Evolutionary conservation across 2,888 invertebrate species (phyloP).

Genomic region (Baronia brevicornis): DNA sequence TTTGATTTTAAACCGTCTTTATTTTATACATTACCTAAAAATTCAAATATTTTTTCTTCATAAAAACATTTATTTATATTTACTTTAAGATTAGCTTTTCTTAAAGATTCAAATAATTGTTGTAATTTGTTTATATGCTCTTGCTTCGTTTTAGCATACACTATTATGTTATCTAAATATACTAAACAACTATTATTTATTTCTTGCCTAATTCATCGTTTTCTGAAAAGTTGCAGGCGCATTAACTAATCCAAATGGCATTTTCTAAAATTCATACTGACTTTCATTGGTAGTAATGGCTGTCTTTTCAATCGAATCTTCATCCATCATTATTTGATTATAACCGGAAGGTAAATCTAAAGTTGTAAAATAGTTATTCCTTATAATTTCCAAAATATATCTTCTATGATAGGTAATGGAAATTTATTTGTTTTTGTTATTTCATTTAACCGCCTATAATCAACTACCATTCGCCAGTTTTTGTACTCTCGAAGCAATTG

Average conservation of each 20-base stretch:
- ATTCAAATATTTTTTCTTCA: too few relatives aligned
- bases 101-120: too few relatives aligned
- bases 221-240: constrained; percentile 39
- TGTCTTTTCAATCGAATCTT: constrained; percentile 30
- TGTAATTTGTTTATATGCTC: too few relatives aligned
- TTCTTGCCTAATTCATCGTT: constrained; percentile 26
- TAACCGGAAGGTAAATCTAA: constrained; percentile 21
- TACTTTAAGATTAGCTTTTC: too few relatives aligned
- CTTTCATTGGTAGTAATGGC: constrained; percentile 41
- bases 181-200: constrained; percentile 15
- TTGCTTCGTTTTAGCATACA: too few relatives aligned
- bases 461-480: constrained; percentile 22
- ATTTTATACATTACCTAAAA: too few relatives aligned
- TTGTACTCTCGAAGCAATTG: too few relatives aligned
- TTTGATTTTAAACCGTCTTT: too few relatives aligned
- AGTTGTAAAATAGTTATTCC: constrained; percentile 13
- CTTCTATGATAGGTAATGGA: constrained; percentile 22
- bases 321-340: constrained; percentile 25
- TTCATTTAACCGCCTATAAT: constrained; percentile 20
- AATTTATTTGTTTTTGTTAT: constrained; percentile 20
- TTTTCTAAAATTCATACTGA: constrained; percentile 34
- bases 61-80: too few relatives aligned
- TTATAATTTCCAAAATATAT: constrained; percentile 16
- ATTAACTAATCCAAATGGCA: constrained; percentile 43
- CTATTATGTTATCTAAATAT: constrained; percentile 20